These are phyloP conservation scores for Corvus hawaiiensis DNA, from an alignment of 2,113 vertebrate genomes.

Conservation along the genomic window DNA sequence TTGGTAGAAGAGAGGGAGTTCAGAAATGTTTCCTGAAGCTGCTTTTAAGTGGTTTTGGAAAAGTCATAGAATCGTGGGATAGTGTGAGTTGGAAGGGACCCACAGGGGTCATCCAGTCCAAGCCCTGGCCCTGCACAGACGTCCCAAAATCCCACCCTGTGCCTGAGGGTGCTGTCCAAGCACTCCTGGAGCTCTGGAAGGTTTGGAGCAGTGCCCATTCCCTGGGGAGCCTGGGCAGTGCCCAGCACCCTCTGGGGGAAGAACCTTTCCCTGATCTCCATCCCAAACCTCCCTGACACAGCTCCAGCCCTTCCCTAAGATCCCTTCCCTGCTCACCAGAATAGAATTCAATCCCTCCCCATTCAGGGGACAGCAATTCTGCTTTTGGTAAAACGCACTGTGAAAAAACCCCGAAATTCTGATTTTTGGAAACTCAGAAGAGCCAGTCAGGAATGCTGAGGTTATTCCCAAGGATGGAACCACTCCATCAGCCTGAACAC, in stretches of 20 bases:
- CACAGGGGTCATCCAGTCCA: not conserved
- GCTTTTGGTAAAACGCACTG: accelerated
- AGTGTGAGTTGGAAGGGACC: not conserved
- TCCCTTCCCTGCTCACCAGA: not conserved
- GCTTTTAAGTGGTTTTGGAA: not conserved
- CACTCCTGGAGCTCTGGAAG: not conserved
- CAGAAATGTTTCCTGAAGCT: not conserved
- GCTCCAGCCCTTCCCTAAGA: not conserved
- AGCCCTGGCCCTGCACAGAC: not conserved
- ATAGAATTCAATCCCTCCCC: accelerated
- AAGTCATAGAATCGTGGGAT: not conserved
- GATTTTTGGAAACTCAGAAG: not conserved
- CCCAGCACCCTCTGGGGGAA: not conserved
- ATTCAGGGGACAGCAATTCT: not conserved
- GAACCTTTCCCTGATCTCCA: not conserved
- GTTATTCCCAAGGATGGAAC: accelerated
- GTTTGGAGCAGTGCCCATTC: not conserved
- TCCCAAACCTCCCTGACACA: not conserved
- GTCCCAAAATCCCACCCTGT: not conserved
- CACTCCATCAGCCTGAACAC: accelerated
- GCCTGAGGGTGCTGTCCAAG: not conserved
- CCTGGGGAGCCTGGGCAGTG: not conserved
- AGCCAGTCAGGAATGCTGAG: not conserved
- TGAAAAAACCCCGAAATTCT: accelerated
- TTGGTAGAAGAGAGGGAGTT: not conserved